Base-by-base conservation (phyloP, 2,888 invertebrate genomes). In the Nemurella pictetii region DNA sequence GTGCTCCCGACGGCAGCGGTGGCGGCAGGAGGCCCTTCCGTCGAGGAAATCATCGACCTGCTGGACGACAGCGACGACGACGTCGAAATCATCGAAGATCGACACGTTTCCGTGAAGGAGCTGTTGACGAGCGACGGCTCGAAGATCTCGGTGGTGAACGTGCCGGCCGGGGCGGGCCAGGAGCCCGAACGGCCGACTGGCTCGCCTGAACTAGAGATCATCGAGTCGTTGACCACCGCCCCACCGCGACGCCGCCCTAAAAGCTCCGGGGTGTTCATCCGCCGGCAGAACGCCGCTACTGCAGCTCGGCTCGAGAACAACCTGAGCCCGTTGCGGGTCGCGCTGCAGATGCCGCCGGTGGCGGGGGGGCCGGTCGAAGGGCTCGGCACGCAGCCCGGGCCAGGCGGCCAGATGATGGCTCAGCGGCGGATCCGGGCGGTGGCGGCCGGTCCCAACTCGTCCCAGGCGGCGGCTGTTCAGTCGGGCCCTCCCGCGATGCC, bases 11-110 rank as follows among this genome's bases (percentile, higher is more conserved):
- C 55, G 5, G 55, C 75, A 4, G 20, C 75, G 0, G 75, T 15
- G 5, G n/a, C n/a, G n/a, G n/a, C n/a, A n/a, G n/a, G n/a, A n/a
- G n/a, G n/a, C n/a, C n/a, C n/a, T n/a, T n/a, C n/a, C n/a, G n/a
- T n/a, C n/a, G n/a, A 25, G 3, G 82, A 82, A 25, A n/a, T 82
- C n/a, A 55, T 82, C 55, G n/a, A 26, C 26, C 27, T 82, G 28
- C 27, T 36, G 27, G 78, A 78, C 20, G 80, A 80, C 32, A 82
- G 82, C 82, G 82, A 82, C 20, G 82, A 82, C 29, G 82, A 82
- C 20, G 27, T 82, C 15, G 55, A 82, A 25, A 82, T 82, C 55
- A 55, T 82, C 55, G 72, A 82, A 28, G 29, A 36, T 12, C 2
- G 15, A 27, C 72, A 20, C 29, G 20, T 12, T 20, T 55, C 55